These are phyloP conservation scores for Misgurnus mizolepis DNA, from an alignment of 2,113 vertebrate species.

Conservation along the genomic window DNA sequence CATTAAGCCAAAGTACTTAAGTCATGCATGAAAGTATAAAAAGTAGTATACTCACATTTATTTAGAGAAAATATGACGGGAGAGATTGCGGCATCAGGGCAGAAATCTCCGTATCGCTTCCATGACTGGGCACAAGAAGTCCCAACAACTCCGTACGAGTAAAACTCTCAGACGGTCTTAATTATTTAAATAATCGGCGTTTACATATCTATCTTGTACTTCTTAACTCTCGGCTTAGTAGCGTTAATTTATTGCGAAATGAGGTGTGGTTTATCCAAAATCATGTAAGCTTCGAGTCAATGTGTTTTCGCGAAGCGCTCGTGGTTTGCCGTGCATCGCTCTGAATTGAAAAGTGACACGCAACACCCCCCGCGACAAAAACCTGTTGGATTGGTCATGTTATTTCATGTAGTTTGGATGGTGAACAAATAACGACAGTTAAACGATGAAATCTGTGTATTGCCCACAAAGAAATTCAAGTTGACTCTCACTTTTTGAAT, in stretches of 20 bases:
- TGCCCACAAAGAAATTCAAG: too few relatives aligned
- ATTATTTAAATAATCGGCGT: conserved; percentile 16
- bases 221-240: background rate
- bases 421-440: background rate
- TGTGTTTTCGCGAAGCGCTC: background rate
- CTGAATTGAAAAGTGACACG: background rate
- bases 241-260: background rate
- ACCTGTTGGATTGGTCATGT: conserved; percentile 36
- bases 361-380: conserved; percentile 3
- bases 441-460: background rate
- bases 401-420: background rate
- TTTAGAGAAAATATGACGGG: conserved; percentile 3
- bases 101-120: conserved; percentile 41
- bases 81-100: conserved; percentile 38
- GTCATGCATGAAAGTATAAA: background rate
- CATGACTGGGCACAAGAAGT: conserved; percentile 34
- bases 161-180: conserved; percentile 4
- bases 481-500: too few relatives aligned
- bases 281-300: background rate
- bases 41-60: conserved; percentile 46
- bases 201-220: background rate
- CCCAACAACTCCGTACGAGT: conserved; percentile 16
- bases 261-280: background rate
- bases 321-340: background rate
- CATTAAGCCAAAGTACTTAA: background rate